Evolutionary conservation across 1,140 invertebrate species (phyloP).

Genomic region (Scaptodrosophila lebanonensis): DNA sequence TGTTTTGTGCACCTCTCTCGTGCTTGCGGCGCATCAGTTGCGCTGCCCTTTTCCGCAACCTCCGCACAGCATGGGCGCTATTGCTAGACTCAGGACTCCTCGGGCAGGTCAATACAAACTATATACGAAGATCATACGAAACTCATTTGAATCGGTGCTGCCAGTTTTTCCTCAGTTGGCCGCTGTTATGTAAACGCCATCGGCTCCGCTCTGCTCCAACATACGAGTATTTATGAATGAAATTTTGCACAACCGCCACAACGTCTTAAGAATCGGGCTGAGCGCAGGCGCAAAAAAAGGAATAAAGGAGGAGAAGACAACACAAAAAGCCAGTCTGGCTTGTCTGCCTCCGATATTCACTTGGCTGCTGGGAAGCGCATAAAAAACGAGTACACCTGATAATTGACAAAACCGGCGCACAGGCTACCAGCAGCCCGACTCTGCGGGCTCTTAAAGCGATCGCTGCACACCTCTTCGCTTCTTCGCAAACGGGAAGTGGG

Average conservation of each 20-base stretch:
- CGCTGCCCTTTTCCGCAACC: too few relatives aligned
- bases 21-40: constrained; percentile 35
- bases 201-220: not conserved
- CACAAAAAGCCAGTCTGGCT: too few relatives aligned
- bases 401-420: constrained; percentile 73
- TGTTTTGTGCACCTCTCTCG: not conserved
- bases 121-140: constrained; percentile 27
- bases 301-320: not conserved
- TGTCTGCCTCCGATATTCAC: too few relatives aligned
- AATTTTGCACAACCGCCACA: constrained; percentile 44
- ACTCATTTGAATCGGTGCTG: constrained; percentile 27
- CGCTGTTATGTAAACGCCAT: constrained; percentile 10
- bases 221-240: constrained; percentile 58
- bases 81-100: too few relatives aligned
- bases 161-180: too few relatives aligned
- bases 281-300: not conserved
- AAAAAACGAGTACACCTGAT: constrained; percentile 50
- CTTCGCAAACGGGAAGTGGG: constrained; percentile 44
- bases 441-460: constrained; percentile 12
- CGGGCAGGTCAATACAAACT: too few relatives aligned
- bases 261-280: not conserved
- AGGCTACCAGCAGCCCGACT: too few relatives aligned
- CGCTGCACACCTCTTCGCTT: constrained; percentile 5
- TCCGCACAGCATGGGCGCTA: constrained; percentile 12
- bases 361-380: not conserved